phyloP scores from a whole-genome alignment of 1,140 invertebrate species.

The Samia ricini region DNA sequence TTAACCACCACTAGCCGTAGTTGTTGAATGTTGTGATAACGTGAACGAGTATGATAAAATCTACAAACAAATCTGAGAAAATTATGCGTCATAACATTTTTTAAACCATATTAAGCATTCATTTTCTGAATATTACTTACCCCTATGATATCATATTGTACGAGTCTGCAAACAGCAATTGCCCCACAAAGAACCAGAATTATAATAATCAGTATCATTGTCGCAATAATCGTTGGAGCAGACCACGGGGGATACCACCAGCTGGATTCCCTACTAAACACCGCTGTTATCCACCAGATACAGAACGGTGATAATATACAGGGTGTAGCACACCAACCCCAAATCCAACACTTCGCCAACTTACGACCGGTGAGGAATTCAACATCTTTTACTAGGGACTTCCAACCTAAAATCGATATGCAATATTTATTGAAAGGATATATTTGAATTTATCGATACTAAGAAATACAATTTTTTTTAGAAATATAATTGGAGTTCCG shows the following conservation, averaged over 20 bases:
- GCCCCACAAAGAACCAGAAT: conserved; percentile 34
- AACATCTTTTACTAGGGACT: conserved; percentile 50
- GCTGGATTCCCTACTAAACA: conserved; percentile 16
- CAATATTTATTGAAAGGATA: neutral
- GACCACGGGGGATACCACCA: conserved; percentile 39
- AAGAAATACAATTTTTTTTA: too few relatives aligned
- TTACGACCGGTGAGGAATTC: conserved; percentile 48
- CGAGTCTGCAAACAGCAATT: conserved; percentile 46
- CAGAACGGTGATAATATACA: conserved; percentile 31
- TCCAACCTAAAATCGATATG: conserved; percentile 43
- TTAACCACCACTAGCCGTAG: too few relatives aligned
- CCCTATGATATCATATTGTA: conserved; percentile 40
- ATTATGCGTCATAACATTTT: too few relatives aligned
- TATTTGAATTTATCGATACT: too few relatives aligned
- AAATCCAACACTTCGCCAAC: conserved; percentile 40
- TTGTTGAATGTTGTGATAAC: too few relatives aligned
- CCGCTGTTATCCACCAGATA: conserved; percentile 38
- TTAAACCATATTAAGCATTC: neutral
- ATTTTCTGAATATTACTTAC: conserved; percentile 13
- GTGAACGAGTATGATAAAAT: too few relatives aligned
- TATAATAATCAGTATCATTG: conserved; percentile 14
- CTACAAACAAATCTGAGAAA: too few relatives aligned
- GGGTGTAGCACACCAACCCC: conserved; percentile 41
- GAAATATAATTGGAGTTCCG: too few relatives aligned
- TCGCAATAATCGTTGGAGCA: conserved; percentile 22